Percentiles rank a stretch among this genome's conserved stretches.
These are phyloP conservation scores for Platycercus adscitus DNA, from an alignment of 2,113 vertebrate species.

Conservation along the genomic window DNA sequence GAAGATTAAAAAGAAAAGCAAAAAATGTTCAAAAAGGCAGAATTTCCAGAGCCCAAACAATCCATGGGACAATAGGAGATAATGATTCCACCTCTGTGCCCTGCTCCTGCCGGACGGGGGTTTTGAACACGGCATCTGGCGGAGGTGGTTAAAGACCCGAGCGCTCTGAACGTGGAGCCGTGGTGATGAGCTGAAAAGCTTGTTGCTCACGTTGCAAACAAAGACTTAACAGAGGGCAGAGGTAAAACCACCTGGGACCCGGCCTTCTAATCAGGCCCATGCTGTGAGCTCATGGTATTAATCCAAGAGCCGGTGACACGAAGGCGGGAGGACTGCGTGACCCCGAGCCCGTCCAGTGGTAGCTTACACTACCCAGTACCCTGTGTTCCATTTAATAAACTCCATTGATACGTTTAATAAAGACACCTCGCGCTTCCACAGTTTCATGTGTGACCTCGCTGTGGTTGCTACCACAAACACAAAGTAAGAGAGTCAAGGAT, in stretches of 20 bases:
- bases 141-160: not conserved
- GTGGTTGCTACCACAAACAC: constrained; percentile 21
- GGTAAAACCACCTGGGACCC: not conserved
- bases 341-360: not conserved
- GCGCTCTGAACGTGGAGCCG: not conserved
- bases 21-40: not conserved
- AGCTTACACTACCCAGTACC: not conserved
- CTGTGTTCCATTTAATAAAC: not conserved
- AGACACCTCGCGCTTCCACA: not conserved
- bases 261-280: constrained; percentile 26
- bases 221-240: constrained; percentile 44
- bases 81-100: not conserved
- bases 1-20: not conserved
- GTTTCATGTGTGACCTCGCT: constrained; percentile 42
- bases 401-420: not conserved
- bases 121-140: not conserved
- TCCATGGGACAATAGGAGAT: not conserved
- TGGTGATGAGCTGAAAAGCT: constrained; percentile 38
- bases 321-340: not conserved
- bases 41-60: constrained; percentile 9
- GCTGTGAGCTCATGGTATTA: not conserved
- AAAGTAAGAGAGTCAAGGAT: constrained; percentile 37
- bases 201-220: constrained; percentile 30
- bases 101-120: not conserved
- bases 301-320: not conserved